Percentiles rank a stretch among this genome's conserved stretches.
These are phyloP conservation scores for Tanypteryx hageni DNA, from an alignment of 2,888 invertebrate genomes.

Conservation along the genomic window DNA sequence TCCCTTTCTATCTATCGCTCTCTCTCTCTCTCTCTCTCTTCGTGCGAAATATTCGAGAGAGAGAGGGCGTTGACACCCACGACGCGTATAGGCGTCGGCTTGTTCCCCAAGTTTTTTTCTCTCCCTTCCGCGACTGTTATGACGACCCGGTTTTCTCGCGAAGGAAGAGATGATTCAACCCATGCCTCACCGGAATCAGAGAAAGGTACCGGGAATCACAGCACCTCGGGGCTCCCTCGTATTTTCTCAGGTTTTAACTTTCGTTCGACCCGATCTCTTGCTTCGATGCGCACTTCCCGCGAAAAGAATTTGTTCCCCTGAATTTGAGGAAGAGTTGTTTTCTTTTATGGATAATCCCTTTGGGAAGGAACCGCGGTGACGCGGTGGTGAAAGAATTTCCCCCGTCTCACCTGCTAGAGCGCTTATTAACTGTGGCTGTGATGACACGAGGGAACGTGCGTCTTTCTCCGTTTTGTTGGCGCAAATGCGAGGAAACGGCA, in stretches of 20 bases:
- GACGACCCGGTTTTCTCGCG: constrained; percentile 14
- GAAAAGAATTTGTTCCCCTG: not conserved
- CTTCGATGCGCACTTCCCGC: not conserved
- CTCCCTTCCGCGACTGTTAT: not conserved
- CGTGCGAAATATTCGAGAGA: no score
- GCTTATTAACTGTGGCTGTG: no score
- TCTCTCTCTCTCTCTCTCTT: no score
- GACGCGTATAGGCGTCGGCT: no score
- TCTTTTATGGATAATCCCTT: not conserved
- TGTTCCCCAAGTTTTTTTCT: not conserved
- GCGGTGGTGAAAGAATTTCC: no score
- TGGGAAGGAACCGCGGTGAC: not conserved
- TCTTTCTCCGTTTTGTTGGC: no score
- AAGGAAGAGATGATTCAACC: not conserved
- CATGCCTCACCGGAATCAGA: not conserved
- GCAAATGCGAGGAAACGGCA: no score
- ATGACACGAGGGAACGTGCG: no score
- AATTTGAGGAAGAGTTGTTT: not conserved
- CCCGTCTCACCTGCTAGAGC: no score
- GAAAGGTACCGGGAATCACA: not conserved
- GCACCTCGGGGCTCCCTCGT: not conserved
- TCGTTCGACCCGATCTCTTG: not conserved
- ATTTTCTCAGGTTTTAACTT: no score
- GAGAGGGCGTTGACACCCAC: no score
- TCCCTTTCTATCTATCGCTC: no score